phyloP scores from a whole-genome alignment of 1,140 invertebrate genomes.

The Drosophila chauvacae region DNA sequence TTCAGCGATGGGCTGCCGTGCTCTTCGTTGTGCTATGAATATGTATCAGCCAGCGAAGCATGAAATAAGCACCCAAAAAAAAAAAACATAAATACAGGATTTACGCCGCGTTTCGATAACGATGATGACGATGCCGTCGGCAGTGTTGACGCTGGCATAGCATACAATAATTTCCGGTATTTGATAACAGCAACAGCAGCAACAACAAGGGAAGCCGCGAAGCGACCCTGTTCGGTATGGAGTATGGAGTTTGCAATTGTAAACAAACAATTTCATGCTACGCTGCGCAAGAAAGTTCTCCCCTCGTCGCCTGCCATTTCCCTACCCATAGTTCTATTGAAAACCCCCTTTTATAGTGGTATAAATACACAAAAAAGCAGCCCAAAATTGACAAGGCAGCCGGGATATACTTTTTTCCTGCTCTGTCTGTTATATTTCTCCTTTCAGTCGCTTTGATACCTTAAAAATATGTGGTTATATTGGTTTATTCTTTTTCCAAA shows the following conservation, averaged over 20 bases:
- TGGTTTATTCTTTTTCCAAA: neutral
- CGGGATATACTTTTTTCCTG: constrained; percentile 50
- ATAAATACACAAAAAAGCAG: constrained; percentile 16
- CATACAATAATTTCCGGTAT: constrained; percentile 79
- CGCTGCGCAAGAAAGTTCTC: constrained; percentile 65
- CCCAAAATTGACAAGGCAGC: constrained; percentile 65
- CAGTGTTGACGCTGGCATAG: constrained; percentile 53
- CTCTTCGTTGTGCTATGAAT: constrained; percentile 15
- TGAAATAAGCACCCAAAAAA: constrained; percentile 69
- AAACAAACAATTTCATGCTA: constrained; percentile 80
- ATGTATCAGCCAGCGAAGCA: constrained; percentile 60
- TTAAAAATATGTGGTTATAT: neutral
- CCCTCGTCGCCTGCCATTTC: neutral
- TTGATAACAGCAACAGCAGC: constrained; percentile 63
- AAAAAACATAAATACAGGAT: constrained; percentile 72
- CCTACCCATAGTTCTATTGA: constrained; percentile 33
- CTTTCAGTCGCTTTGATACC: neutral
- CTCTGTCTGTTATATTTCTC: constrained; percentile 1
- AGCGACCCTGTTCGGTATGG: constrained; percentile 8
- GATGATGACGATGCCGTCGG: constrained; percentile 52
- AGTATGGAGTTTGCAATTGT: constrained; percentile 63
- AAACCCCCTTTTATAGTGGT: constrained; percentile 20
- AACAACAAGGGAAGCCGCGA: constrained; percentile 7
- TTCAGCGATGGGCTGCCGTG: neutral
- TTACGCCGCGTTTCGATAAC: constrained; percentile 65